A percentile compares a stretch with the other conserved stretches of the same genome.
Conservation (phyloP, 2,888 invertebrate species). For the Tipula helvola region DNA sequence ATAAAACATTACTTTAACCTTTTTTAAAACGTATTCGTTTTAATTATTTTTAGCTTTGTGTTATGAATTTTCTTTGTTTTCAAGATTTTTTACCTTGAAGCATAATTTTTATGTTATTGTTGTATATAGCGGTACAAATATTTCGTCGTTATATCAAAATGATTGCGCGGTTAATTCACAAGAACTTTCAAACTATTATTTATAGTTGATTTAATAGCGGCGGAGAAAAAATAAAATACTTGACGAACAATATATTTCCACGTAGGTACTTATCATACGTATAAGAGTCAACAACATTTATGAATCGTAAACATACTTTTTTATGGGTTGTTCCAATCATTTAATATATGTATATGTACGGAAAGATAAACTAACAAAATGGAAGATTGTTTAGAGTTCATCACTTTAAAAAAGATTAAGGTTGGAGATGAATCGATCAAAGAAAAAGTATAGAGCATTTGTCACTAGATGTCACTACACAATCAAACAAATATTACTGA, state of each 20-base stretch:
- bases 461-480: no score
- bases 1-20: background rate
- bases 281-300: background rate
- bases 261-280: background rate
- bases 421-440: no score
- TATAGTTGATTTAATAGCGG: background rate
- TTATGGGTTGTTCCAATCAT: background rate
- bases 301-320: background rate
- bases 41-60: background rate
- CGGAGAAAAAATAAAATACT: background rate
- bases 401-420: no score
- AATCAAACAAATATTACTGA: no score
- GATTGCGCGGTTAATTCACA: background rate
- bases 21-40: background rate
- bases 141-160: background rate
- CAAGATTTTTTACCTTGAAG: background rate
- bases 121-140: background rate
- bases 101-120: background rate
- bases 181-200: background rate
- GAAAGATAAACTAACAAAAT: background rate
- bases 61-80: background rate
- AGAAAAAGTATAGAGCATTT: no score
- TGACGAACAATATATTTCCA: background rate
- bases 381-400: background rate
- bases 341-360: background rate